Conservation (phyloP, 2,888 invertebrate genomes). For the Lithophane ornitopus region DNA sequence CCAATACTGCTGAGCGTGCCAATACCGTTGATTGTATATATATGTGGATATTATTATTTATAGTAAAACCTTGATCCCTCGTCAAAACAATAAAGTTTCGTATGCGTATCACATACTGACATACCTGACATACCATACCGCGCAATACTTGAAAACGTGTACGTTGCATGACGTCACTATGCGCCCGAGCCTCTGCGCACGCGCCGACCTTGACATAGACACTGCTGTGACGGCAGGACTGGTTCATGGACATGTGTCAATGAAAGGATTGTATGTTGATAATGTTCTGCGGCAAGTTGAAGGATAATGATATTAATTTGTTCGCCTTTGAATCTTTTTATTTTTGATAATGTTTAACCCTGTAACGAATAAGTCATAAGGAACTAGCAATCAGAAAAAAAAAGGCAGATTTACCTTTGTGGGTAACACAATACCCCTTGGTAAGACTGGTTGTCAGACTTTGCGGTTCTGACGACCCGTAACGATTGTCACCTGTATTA, state of each 20-base stretch:
- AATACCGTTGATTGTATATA: no score
- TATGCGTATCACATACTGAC: constrained; percentile 21
- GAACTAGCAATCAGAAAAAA: no score
- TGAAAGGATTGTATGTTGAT: constrained; percentile 28
- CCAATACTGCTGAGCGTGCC: no score
- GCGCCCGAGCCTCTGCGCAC: constrained; percentile 34
- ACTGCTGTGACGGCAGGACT: constrained; percentile 32
- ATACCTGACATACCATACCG: constrained; percentile 20
- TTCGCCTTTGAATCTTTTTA: background rate
- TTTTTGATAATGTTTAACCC: background rate
- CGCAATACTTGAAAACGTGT: constrained; percentile 37
- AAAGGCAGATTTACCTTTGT: no score
- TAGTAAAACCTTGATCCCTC: background rate
- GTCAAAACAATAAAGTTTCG: constrained; percentile 3
- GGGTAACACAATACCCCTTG: no score
- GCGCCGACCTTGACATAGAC: constrained; percentile 66
- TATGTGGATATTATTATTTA: no score
- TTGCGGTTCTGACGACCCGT: no score
- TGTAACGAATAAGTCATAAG: no score
- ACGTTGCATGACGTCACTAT: constrained; percentile 33
- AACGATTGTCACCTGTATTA: no score
- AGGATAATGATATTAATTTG: background rate
- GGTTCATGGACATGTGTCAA: constrained; percentile 54
- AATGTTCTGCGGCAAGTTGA: constrained; percentile 4
- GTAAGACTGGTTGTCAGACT: no score